Percentiles rank a stretch among this genome's conserved stretches.
Evolutionary conservation across 2,113 vertebrate species (phyloP).

Genomic region (Hymenochirus boettgeri): DNA sequence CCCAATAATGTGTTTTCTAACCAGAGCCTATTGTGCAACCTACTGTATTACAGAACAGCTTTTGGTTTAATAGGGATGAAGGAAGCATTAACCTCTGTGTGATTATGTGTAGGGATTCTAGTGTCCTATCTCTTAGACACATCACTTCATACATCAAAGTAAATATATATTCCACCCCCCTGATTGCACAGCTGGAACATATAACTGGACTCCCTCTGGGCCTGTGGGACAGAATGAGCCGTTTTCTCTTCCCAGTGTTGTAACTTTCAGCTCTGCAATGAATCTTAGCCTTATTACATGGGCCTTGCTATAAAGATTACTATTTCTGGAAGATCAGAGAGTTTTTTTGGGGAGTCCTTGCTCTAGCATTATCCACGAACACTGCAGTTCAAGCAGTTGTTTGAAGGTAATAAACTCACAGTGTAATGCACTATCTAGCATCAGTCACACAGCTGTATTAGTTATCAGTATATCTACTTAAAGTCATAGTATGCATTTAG

Average conservation of each 20-base stretch:
- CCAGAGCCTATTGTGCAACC: not conserved
- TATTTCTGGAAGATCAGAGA: slow-evolving; percentile 58
- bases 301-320: slow-evolving; percentile 55
- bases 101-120: slow-evolving; percentile 18
- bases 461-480: too few relatives aligned
- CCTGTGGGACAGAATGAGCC: slow-evolving; percentile 47
- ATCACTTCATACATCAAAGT: slow-evolving; percentile 27
- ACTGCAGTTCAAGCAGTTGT: slow-evolving; percentile 11
- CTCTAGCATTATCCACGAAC: not conserved
- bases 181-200: slow-evolving; percentile 38
- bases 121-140: slow-evolving; percentile 31
- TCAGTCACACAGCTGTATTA: too few relatives aligned
- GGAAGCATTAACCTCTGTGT: not conserved
- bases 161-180: slow-evolving; percentile 13
- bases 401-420: slow-evolving; percentile 27
- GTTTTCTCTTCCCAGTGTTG: slow-evolving; percentile 17
- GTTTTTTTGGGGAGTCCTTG: slow-evolving; percentile 22
- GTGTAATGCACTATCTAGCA: not conserved
- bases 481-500: too few relatives aligned
- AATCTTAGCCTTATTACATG: slow-evolving; percentile 46
- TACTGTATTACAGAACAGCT: slow-evolving; percentile 6
- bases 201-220: slow-evolving; percentile 14
- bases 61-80: not conserved
- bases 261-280: slow-evolving; percentile 53
- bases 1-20: too few relatives aligned